These are phyloP conservation scores for Abrostola triplasia DNA, from an alignment of 2,888 invertebrate species.

Conservation along the genomic window DNA sequence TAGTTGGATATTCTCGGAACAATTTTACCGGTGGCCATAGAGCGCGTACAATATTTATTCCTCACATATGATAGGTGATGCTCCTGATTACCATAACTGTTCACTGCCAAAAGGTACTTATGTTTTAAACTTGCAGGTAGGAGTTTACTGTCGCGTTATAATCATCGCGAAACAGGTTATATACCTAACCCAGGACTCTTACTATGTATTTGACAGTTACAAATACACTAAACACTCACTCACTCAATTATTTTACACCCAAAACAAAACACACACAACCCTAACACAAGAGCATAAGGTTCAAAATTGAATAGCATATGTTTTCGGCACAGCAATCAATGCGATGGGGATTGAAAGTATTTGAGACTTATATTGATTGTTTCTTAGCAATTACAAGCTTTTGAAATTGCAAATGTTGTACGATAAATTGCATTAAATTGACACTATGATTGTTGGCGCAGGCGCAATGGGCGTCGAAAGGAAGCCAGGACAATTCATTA, in stretches of 20 bases:
- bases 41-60: too few relatives aligned
- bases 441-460: slow-evolving; percentile 62
- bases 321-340: not conserved
- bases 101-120: too few relatives aligned
- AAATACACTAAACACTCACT: slow-evolving; percentile 49
- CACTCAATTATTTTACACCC: not conserved
- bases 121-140: too few relatives aligned
- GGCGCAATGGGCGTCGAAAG: slow-evolving; percentile 41
- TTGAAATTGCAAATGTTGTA: slow-evolving; percentile 59
- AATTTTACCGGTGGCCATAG: too few relatives aligned
- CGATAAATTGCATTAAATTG: slow-evolving; percentile 71
- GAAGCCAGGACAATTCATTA: slow-evolving; percentile 41
- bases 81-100: too few relatives aligned
- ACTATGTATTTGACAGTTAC: slow-evolving; percentile 54
- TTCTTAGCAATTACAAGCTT: slow-evolving; percentile 60
- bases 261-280: not conserved
- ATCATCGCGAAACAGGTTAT: slow-evolving; percentile 47
- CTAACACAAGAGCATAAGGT: not conserved
- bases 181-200: slow-evolving; percentile 50
- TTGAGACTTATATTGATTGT: slow-evolving; percentile 66
- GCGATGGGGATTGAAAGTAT: slow-evolving; percentile 38
- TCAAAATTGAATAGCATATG: slow-evolving; percentile 3
- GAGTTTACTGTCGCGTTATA: slow-evolving; percentile 19
- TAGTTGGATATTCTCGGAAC: too few relatives aligned
- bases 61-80: too few relatives aligned